Percentiles rank a stretch among this genome's conserved stretches.
These are phyloP conservation scores for Meloidogyne chitwoodi DNA, from an alignment of 1,140 invertebrate genomes.

Conservation along the genomic window DNA sequence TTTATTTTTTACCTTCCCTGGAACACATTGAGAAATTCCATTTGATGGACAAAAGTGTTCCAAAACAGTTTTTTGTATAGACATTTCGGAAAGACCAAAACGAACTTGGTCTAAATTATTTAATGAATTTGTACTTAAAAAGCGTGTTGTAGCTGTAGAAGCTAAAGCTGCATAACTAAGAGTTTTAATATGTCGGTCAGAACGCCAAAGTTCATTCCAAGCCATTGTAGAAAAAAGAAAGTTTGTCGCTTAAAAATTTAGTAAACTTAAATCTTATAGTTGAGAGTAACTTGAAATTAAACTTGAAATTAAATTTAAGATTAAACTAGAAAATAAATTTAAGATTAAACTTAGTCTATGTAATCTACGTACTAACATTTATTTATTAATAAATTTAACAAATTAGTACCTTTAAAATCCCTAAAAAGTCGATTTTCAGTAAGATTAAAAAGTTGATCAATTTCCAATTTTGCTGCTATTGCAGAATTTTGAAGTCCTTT, in stretches of 20 bases:
- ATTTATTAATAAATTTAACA: too few species aligned
- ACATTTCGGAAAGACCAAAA: constrained; percentile 33
- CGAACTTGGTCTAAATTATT: background rate
- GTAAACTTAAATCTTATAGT: background rate
- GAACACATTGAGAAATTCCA: constrained; percentile 41
- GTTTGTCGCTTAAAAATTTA: constrained; percentile 25
- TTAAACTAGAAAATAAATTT: too few species aligned
- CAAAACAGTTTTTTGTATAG: constrained; percentile 37
- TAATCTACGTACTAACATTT: too few species aligned
- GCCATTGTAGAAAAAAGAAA: constrained; percentile 43
- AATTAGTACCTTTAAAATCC: constrained; percentile 28
- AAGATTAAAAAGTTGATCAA: constrained; percentile 45
- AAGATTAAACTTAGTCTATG: too few species aligned
- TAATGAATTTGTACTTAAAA: constrained; percentile 15
- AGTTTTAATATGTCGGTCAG: constrained; percentile 48
- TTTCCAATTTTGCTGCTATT: constrained; percentile 27
- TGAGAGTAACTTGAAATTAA: background rate
- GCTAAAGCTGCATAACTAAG: constrained; percentile 48
- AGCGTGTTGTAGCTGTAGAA: constrained; percentile 15
- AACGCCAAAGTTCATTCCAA: constrained; percentile 41
- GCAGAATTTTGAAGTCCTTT: constrained; percentile 30
- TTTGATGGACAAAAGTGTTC: constrained; percentile 39
- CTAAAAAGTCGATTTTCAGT: constrained; percentile 40
- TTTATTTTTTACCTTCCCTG: background rate
- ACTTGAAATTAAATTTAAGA: background rate